phyloP scores from a whole-genome alignment of 53 echinoderm and acorn worm species.

The Hippasteria phrygiana region DNA sequence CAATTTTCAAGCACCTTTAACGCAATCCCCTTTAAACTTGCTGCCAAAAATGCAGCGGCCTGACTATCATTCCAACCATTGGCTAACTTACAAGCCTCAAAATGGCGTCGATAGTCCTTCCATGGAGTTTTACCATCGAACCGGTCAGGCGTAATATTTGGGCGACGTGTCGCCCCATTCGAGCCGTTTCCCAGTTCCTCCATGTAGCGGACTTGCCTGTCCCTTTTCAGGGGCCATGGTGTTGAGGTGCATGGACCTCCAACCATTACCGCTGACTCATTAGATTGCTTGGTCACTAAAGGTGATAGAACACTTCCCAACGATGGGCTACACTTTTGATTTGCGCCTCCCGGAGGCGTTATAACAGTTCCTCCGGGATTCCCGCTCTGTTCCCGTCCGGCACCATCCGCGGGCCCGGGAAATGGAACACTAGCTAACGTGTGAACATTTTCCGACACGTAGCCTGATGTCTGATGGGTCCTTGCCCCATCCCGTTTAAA shows the following conservation, averaged over 20 bases:
- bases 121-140: constrained; percentile 43
- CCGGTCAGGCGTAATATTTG: constrained; percentile 25
- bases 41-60: constrained; percentile 34
- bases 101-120: constrained; percentile 38
- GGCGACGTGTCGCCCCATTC: constrained; percentile 16
- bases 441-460: neutral
- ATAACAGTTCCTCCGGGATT: neutral
- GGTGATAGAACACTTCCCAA: neutral
- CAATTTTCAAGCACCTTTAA: neutral
- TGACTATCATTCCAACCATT: constrained; percentile 33
- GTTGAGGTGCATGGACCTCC: too few relatives aligned
- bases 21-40: constrained; percentile 10
- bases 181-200: neutral
- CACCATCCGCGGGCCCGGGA: neutral
- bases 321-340: neutral
- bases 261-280: neutral
- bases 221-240: neutral
- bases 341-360: neutral
- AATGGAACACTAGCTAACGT: neutral
- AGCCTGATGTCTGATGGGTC: constrained; percentile 18
- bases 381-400: neutral
- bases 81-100: constrained; percentile 28
- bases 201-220: neutral
- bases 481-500: neutral
- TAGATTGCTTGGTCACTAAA: too few relatives aligned